Base-by-base conservation (phyloP, 2,797 vertebrate species). In the Sebastes glaucus region DNA sequence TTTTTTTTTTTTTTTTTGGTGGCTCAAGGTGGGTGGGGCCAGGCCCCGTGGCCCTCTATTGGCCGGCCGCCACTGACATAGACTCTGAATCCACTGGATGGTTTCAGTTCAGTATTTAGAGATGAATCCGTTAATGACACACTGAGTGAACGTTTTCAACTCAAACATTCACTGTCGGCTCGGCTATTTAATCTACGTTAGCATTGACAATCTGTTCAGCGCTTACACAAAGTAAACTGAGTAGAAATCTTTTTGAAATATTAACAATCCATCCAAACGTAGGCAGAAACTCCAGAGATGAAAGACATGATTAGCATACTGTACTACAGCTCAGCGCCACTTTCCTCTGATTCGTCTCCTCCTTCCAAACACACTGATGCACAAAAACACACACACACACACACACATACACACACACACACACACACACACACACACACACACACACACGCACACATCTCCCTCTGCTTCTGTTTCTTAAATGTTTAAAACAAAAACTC, bases 151-250 rank as follows among this genome's bases (percentile, higher is more conserved):
- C 76, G 25, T 78, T 81, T 56, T n/a, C 52, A 35, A 1, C 55
- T 56, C 25, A 70, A 64, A 83, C 68, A 74, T 76, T 69, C 25
- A 53, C 71, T 22, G 25, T 49, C 63, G n/a, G 25, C 20, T 42
- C 11, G 6, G 28, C 13, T 11, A 13, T 52, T 46, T 23, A 38
- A 30, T 46, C 61, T 49, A 55, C 69, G 49, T 49, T 3, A 7
- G 13, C 25, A n/a, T 1, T 20, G 42, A 62, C 3, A 35, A 23
- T 76, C 61, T 22, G 64, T 16, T 1, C 6, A 33, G 8, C 56
- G n/a, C 28, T 52, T 6, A 10, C 7, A 62, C 27, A 42, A 53
- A 52, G 42, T 30, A 62, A 49, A 10, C 42, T 66, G 32, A 64
- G 10, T 32, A 28, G 30, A 78, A 65, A 67, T 14, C 2, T 16